Evolutionary conservation across 2,888 invertebrate genomes (phyloP), one percentile per base, ranked within the genome.

Genomic region (Drosophila anomalata): DNA sequence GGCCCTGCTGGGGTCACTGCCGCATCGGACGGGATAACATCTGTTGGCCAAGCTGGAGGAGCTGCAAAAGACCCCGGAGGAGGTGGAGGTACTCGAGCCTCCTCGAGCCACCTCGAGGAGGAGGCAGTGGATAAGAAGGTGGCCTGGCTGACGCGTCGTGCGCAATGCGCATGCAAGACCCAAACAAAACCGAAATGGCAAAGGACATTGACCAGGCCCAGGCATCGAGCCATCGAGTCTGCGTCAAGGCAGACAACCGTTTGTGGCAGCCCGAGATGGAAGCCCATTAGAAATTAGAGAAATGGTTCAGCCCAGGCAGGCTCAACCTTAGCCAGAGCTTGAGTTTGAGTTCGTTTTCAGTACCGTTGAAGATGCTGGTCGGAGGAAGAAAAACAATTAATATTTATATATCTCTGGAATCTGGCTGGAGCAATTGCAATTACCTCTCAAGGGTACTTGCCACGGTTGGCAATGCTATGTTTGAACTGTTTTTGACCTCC

Each of bases 1-100:
- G 82, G 82, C 84, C 88, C 88, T 76, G 79, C 74, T 70, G 83
- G 85, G 83, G 83, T 83, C 88, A 86, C 83, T 77, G 83, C 78
- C 73, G 65, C 67, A 65, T 65, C 76, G 69, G 60, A 73, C 73
- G 79, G 54, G 84, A 85, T 85, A 88, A 84, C 88, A 85, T 85
- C 84, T 85, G 84, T 42, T 68, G 71, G 41, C 41, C 31, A 24
- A 58, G 31, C 12, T 11, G 31, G 62, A 33, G 41, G 11, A 46
- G 44, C 26, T 26, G 41, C 41, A 42, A 33, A 46, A 31, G 20
- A 44, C 36, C 46, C 59, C 14, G 44, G 22, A 44, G n/a, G 14
- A 48, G 50, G 29, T 11, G 39, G 9, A 29, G 44, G 20, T 3
- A 2, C 29, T 3, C 9, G 9, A 29, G 29, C 29, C 29, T 29